phyloP scores from a whole-genome alignment of 2,888 invertebrate genomes.

The Phorcus lineatus region DNA sequence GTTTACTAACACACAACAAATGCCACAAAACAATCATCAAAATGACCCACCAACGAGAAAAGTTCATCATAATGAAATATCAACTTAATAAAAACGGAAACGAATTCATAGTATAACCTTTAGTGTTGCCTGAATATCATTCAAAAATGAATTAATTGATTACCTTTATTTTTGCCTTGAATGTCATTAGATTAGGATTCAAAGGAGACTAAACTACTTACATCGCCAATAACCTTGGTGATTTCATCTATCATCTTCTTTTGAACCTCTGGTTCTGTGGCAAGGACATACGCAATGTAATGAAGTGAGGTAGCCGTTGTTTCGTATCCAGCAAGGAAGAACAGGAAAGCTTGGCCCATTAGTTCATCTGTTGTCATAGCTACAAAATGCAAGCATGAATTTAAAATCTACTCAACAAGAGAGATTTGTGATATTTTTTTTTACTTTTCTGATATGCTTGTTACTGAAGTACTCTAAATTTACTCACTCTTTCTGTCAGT shows the following conservation, averaged over 20 bases:
- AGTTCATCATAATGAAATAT: no score
- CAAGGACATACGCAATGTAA: constrained; percentile 47
- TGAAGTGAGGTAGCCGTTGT: constrained; percentile 53
- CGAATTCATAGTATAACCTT: no score
- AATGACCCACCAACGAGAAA: no score
- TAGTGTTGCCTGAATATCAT: no score
- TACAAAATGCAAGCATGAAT: constrained; percentile 20
- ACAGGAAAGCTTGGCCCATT: constrained; percentile 48
- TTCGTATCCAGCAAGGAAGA: constrained; percentile 60
- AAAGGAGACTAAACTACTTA: neutral
- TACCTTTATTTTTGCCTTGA: no score
- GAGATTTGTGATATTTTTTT: neutral
- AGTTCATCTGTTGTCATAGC: constrained; percentile 51
- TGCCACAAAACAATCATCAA: no score
- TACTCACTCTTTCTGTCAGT: neutral
- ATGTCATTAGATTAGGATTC: no score
- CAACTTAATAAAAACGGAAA: no score
- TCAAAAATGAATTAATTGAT: no score
- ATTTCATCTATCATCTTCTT: constrained; percentile 50
- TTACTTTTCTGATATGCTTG: no score
- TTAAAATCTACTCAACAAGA: neutral
- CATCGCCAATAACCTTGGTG: neutral
- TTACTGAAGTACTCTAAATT: neutral
- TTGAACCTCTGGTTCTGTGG: constrained; percentile 52
- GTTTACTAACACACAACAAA: neutral